Conservation (phyloP, 2,797 vertebrate genomes). For the Carduelis carduelis region DNA sequence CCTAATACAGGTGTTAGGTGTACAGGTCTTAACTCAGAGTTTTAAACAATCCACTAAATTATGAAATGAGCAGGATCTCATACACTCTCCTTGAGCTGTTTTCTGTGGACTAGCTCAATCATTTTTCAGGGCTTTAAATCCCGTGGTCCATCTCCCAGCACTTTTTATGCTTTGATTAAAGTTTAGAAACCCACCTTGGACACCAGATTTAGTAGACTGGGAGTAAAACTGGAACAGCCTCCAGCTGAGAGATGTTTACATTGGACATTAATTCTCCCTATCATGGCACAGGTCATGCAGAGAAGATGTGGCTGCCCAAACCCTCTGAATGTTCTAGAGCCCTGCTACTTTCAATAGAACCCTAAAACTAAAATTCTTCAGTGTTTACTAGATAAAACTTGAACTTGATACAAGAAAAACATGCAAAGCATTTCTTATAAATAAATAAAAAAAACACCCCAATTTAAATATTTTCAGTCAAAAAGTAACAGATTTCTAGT, state of each 20-base stretch:
- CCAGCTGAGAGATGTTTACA: neutral
- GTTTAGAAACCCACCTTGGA: neutral
- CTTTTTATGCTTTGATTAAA: neutral
- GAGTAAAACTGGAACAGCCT: neutral
- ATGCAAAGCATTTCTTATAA: fast-evolving
- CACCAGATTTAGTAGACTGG: neutral
- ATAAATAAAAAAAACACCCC: too few species aligned
- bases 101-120: neutral
- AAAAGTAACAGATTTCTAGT: neutral
- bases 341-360: neutral
- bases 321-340: fast-evolving
- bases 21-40: neutral
- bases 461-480: neutral
- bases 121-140: neutral
- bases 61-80: neutral
- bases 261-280: neutral
- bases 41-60: neutral
- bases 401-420: neutral
- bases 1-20: too few species aligned
- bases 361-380: neutral
- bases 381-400: neutral
- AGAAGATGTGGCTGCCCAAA: neutral
- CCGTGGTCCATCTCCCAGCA: neutral
- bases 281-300: too few species aligned
- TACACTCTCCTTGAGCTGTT: fast-evolving